A percentile compares a stretch with the other conserved stretches of the same genome.
phyloP scores from a whole-genome alignment of 92 coral and sea anemone species.

The Zoanthus solanderi region DNA sequence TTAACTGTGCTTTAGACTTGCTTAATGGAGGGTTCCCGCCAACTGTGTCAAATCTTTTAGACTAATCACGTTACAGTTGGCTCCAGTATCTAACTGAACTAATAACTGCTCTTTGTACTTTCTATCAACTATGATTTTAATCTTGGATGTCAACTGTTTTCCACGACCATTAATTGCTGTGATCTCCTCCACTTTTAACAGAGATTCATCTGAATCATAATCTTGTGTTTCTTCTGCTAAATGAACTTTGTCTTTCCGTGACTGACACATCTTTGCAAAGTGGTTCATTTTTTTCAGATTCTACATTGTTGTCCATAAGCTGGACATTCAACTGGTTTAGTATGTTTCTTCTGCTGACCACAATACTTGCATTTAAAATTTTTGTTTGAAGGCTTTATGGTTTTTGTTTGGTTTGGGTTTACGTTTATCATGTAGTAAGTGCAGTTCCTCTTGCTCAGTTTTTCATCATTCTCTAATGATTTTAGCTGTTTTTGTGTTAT shows the following conservation, averaged over 20 bases:
- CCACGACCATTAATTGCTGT: neutral
- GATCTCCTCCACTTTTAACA: conserved; percentile 1
- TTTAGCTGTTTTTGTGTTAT: conserved; percentile 49
- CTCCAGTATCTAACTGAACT: neutral
- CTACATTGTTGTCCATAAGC: conserved; percentile 27
- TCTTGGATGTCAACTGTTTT: neutral
- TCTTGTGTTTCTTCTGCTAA: conserved; percentile 3
- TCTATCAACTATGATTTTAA: neutral
- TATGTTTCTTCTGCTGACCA: conserved; percentile 41
- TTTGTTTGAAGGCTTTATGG: neutral
- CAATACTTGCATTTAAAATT: conserved; percentile 18
- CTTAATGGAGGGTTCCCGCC: neutral
- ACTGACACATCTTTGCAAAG: conserved; percentile 45
- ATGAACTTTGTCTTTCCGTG: conserved; percentile 19
- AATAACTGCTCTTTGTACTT: neutral
- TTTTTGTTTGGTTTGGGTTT: neutral
- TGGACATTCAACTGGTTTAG: conserved; percentile 43
- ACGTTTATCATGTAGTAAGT: neutral
- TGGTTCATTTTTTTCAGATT: conserved; percentile 50
- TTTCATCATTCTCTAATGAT: neutral
- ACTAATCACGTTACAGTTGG: neutral
- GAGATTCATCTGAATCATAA: conserved; percentile 3
- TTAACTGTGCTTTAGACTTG: neutral
- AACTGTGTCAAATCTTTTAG: neutral
- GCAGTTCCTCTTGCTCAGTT: neutral